Evolutionary conservation across 2,113 vertebrate species (phyloP), one percentile per base, ranked within the genome.

Genomic region (Brevimyrus niger): DNA sequence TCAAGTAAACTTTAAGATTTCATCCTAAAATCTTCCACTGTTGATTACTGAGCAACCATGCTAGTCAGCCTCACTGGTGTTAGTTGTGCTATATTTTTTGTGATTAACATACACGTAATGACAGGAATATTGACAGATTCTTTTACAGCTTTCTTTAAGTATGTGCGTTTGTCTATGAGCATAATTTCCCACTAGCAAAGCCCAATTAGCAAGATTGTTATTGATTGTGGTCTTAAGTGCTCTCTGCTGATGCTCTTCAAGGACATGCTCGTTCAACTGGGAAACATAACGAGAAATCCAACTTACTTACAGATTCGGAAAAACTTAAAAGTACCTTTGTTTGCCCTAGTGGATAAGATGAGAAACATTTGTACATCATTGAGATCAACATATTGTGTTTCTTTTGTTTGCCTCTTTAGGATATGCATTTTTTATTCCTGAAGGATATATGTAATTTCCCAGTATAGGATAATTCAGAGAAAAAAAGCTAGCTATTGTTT

Each of bases 181-280:
- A 90, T 91, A 93, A 92, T 94, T 94, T 95, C 93, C 94, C 93
- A 91, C 91, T 92, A 91, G 94, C 93, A 93, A 94, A 94, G 94
- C 93, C 94, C 94, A 95, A 95, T 95, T 95, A 96, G 93, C 94
- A 92, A 94, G 94, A 95, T 95, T 92, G 94, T 94, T 95, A 96
- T 96, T 94, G 95, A 96, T 82, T 85, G 90, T 89, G 92, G 93
- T 94, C 93, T 90, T 95, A 92, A 95, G 93, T 94, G 92, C 95
- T 92, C 92, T 95, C 95, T 95, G 93, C 92, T 87, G 38, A 38
- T 17, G 23, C 88, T 93, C 93, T 93, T 92, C 87, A 91, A 90
- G 93, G 91, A 93, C 82, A 90, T 91, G 90, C 31, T 15, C 87
- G 65, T 94, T 94, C 94, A 48, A 95, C 94, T 91, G 93, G 91